phyloP scores from a whole-genome alignment of 2,888 invertebrate species.

The Leptinotarsa rubiginosa region DNA sequence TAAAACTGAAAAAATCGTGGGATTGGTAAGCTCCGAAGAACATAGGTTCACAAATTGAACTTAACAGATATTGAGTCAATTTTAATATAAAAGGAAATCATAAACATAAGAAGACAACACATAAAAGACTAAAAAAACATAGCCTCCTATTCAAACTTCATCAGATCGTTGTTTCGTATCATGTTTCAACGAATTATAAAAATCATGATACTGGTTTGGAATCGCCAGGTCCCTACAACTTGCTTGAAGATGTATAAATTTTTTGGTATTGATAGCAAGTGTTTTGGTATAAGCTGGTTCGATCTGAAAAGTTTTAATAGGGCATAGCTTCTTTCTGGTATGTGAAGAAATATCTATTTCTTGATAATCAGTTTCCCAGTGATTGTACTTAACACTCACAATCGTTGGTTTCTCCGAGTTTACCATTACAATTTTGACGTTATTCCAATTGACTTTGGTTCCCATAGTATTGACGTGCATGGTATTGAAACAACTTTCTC shows the following conservation, averaged over 20 bases:
- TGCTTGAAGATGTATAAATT: too few species aligned
- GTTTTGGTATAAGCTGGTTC: background rate
- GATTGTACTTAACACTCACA: background rate
- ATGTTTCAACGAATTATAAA: background rate
- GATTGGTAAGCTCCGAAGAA: background rate
- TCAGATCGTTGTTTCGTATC: background rate
- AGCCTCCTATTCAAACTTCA: background rate
- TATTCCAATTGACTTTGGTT: too few species aligned
- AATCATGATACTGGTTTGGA: background rate
- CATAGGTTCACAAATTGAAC: background rate
- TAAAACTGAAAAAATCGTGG: slow-evolving; percentile 2
- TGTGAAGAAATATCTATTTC: background rate
- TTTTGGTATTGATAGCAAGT: too few species aligned
- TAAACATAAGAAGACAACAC: background rate
- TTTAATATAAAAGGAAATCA: slow-evolving; percentile 5
- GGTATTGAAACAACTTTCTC: too few species aligned
- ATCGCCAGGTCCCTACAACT: too few species aligned
- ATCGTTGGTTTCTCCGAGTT: too few species aligned
- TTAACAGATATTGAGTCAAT: background rate
- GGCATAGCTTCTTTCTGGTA: background rate
- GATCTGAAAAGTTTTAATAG: background rate
- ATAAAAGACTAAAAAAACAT: background rate
- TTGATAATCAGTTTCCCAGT: background rate
- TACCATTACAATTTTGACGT: too few species aligned
- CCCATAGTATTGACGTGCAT: too few species aligned